These are phyloP conservation scores for Macrostomum lignano DNA, from an alignment of 1,140 invertebrate species.

Conservation along the genomic window DNA sequence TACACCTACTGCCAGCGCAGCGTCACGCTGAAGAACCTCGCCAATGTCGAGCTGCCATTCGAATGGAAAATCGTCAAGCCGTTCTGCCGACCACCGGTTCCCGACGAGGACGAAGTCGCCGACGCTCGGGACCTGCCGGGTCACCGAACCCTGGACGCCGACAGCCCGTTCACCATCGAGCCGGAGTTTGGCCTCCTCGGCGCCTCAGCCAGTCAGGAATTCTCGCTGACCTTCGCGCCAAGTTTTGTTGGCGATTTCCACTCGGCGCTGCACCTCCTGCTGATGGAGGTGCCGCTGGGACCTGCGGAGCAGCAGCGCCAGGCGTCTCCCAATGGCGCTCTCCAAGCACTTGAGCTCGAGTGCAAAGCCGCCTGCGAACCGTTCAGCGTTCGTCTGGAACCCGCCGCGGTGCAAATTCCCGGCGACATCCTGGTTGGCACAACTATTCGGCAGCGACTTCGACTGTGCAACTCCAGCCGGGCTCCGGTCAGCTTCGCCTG, in stretches of 20 bases:
- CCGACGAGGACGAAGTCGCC: constrained; percentile 4
- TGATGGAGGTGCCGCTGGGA: too few species aligned
- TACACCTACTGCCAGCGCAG: constrained; percentile 20
- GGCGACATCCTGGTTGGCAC: constrained; percentile 15
- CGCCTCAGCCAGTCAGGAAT: constrained; percentile 11
- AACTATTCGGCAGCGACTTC: constrained; percentile 18
- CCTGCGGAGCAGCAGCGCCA: too few species aligned
- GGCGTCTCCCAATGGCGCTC: too few species aligned
- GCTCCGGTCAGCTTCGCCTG: constrained; percentile 22
- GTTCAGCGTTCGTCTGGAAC: constrained; percentile 19
- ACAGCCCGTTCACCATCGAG: constrained; percentile 18
- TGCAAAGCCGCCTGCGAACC: constrained; percentile 19
- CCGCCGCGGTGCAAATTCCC: constrained; percentile 18
- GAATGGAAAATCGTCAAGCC: constrained; percentile 23
- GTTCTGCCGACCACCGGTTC: constrained; percentile 11
- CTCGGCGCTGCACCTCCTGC: constrained; percentile 18
- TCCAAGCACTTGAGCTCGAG: constrained; percentile 21
- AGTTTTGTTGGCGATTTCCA: constrained; percentile 16
- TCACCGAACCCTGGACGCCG: constrained; percentile 13
- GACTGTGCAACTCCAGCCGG: constrained; percentile 23
- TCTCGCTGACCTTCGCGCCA: constrained; percentile 20
- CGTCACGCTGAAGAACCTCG: constrained; percentile 14
- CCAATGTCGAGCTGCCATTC: constrained; percentile 19
- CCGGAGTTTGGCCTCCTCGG: constrained; percentile 14
- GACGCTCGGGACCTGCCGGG: constrained; percentile 7